Evolutionary conservation across 2,113 vertebrate genomes (phyloP), one percentile per base, ranked within the genome.

Genomic region (Lipophrys pholis): DNA sequence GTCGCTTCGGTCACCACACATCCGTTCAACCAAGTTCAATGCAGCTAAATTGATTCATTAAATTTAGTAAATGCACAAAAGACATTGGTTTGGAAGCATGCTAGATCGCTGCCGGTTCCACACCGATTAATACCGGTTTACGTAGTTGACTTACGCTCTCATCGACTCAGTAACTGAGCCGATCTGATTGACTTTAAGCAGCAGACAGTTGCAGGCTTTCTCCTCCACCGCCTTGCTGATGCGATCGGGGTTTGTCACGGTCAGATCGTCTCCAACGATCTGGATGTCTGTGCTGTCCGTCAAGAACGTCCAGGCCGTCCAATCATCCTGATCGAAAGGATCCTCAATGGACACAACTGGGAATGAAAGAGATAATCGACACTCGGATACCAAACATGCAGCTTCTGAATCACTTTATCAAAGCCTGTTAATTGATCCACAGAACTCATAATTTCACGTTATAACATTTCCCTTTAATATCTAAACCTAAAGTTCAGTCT

Each of bases 111-210:
- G 21, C 21, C 21, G 21, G 21, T 30, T 30, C 2, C 4, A 30
- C 21, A 30, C 4, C 4, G 21, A 51, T 51, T 51, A 48, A 17
- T 21, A 2, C 7, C 8, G n/a, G 30, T 15, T 45, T 52, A 36
- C 41, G 21, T 16, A 14, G n/a, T 11, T 61, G 52, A 94, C 97
- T 95, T 78, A 99, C 97, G 97, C 97, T 81, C 94, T 93, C 52
- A 99, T 87, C 0, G 97, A 98, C 90, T 99, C 97, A 0, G 97
- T 98, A 30, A 99, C 97, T 0, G 95, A 93, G 86, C 98, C 98
- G 0, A 99, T 99, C 95, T 99, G 98, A 92, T 99, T 99, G 85
- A 99, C 97, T 90, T 99, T 99, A 11, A 99, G 96, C 3, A 99
- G 93, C 6, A 99, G 95, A 82, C 98, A 99, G 93, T 99, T 99